Conservation (phyloP, 2,888 invertebrate species). For the Orthonychiurus folsomi region DNA sequence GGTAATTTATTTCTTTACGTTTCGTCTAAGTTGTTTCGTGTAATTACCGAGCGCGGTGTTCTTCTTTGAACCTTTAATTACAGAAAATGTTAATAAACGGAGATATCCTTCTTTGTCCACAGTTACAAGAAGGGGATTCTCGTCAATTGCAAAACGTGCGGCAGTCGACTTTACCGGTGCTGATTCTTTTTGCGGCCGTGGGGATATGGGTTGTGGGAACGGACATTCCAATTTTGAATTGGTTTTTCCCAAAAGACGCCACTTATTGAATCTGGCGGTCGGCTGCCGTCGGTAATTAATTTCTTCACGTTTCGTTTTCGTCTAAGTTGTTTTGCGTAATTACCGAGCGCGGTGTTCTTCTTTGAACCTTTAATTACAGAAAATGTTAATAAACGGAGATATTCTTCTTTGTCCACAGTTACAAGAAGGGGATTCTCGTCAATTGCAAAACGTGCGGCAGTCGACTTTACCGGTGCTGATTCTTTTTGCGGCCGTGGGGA, state of each 20-base stretch:
- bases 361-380: too few species aligned
- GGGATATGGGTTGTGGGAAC: background rate
- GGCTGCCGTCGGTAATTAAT: background rate
- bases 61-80: too few species aligned
- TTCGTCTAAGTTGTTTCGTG: too few species aligned
- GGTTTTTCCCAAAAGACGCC: constrained; percentile 16
- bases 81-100: too few species aligned
- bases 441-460: constrained; percentile 9
- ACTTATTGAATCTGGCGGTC: too few species aligned
- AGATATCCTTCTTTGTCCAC: constrained; percentile 4
- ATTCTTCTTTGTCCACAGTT: constrained; percentile 4
- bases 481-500: background rate
- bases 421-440: background rate
- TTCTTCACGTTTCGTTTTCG: too few species aligned
- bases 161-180: constrained; percentile 8
- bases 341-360: too few species aligned
- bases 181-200: background rate
- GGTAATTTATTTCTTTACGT: background rate
- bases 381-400: too few species aligned
- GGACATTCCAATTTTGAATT: background rate
- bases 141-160: constrained; percentile 12
- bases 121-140: background rate
- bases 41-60: too few species aligned
- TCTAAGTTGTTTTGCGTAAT: too few species aligned
- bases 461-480: constrained; percentile 9